Base-by-base conservation (phyloP, 2,113 vertebrate species). In the Gadus chalcogrammus region DNA sequence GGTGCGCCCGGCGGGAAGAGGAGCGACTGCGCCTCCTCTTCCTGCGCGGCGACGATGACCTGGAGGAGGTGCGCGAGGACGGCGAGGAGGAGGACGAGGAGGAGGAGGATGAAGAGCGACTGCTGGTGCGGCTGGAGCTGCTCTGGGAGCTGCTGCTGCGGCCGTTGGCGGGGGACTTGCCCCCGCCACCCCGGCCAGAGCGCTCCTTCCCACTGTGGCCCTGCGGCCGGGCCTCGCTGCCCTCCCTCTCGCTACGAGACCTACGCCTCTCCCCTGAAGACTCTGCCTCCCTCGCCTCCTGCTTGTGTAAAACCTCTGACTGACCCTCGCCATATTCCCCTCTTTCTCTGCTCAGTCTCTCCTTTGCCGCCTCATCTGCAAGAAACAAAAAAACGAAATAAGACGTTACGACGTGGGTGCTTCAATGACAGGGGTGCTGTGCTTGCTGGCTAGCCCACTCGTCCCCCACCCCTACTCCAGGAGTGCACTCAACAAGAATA, bases 41-140 rank as follows among this genome's bases (percentile, higher is more conserved):
- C 79, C 87, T 79, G 11, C 71, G 81, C 11, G 94, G 96, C 72
- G 95, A 95, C 70, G 95, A 96, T 58, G 95, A 96, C 68, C 81
- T 91, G 0, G 95, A 96, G 70, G 95, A 96, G 74, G 94, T 94
- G 64, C 91, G 94, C 64, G 95, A 97, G 22, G 96, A 97, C 6
- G 90, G 93, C 53, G 96, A 96, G 81, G 95, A 96, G 15, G 88
- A 93, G 48, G 96, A 97, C 0, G 95, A 98, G 0, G 94, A 95
- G 22, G 95, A 95, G 38, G 94, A 96, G 65, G 95, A 96, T 0
- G 84, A 93, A 48, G 89, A 93, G 84, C 93, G 96, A 88, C 94
- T 95, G 66, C 91, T 93, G 74, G 87, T 92, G 18, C 95, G 95
- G 35, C 91, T 93, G 76, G 94, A 93, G 70, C 88, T 94, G 64